Conservation (phyloP, 92 coral and sea anemone species). For the Parazoanthus atlanticus region DNA sequence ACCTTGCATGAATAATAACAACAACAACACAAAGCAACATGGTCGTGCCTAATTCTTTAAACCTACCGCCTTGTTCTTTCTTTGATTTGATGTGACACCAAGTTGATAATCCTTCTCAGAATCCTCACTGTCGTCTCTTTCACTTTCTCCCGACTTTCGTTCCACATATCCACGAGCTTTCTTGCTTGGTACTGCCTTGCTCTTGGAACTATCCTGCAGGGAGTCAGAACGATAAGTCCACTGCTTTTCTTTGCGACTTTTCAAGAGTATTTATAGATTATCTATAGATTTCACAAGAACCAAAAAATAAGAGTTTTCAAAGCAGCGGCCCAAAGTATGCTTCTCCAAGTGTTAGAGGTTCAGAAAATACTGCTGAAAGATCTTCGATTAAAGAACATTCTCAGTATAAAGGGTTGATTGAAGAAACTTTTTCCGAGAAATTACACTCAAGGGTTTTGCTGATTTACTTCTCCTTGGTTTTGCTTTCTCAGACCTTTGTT, state of each 20-base stretch:
- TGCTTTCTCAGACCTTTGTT: no score
- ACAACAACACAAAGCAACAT: neutral
- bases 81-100: neutral
- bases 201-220: conserved; percentile 1
- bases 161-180: conserved; percentile 8
- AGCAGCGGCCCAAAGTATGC: neutral
- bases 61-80: neutral
- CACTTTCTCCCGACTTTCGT: neutral
- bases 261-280: neutral
- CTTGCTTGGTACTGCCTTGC: conserved; percentile 1
- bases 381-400: no score
- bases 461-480: no score
- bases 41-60: no score
- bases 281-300: neutral
- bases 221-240: neutral
- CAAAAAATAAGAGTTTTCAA: neutral
- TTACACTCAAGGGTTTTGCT: no score
- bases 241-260: neutral
- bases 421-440: no score
- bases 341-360: neutral
- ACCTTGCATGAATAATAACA: no score
- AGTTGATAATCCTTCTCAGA: conserved; percentile 13
- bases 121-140: neutral
- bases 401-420: no score
- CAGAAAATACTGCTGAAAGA: neutral